Evolutionary conservation across 2,113 vertebrate species (phyloP).

Genomic region (Sinocyclocheilus maitianheensis): DNA sequence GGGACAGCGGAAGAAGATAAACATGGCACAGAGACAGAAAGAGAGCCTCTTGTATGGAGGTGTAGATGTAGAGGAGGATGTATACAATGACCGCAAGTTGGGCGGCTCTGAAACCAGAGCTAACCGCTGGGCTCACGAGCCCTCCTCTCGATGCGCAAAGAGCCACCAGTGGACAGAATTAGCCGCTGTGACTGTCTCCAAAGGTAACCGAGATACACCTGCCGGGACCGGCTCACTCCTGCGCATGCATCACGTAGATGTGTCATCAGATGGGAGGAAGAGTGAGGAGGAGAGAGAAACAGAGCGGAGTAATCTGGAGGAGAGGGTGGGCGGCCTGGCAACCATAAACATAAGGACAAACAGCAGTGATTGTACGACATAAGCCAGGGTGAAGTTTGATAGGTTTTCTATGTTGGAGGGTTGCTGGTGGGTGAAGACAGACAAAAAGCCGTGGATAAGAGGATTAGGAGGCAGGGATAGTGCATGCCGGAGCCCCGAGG

Average conservation of each 20-base stretch:
- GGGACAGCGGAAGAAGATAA: slow-evolving; percentile 40
- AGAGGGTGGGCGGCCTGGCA: slow-evolving; percentile 63
- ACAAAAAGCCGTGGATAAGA: slow-evolving; percentile 81
- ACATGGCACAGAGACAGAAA: slow-evolving; percentile 4
- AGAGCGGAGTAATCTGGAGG: slow-evolving; percentile 52
- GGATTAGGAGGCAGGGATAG: slow-evolving; percentile 79
- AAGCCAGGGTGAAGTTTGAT: slow-evolving; percentile 71
- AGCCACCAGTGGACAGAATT: slow-evolving; percentile 80
- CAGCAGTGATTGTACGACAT: slow-evolving; percentile 67
- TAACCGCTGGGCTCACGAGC: slow-evolving; percentile 72
- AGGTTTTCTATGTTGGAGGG: slow-evolving; percentile 63
- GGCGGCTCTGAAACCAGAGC: slow-evolving; percentile 79
- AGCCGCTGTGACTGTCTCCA: slow-evolving; percentile 70
- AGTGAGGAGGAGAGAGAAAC: slow-evolving; percentile 48
- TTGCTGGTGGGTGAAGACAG: slow-evolving; percentile 60
- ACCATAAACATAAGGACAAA: slow-evolving; percentile 66
- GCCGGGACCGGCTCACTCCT: slow-evolving; percentile 60
- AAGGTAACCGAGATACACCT: slow-evolving; percentile 75
- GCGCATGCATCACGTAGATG: neutral
- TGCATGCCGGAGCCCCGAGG: slow-evolving; percentile 80
- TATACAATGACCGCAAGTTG: slow-evolving; percentile 76
- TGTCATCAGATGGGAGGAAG: slow-evolving; percentile 31
- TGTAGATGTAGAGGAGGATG: slow-evolving; percentile 62
- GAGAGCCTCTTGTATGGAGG: slow-evolving; percentile 59
- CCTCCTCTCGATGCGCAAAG: slow-evolving; percentile 74